Evolutionary conservation across 35 echinoderm and acorn worm genomes (phyloP), one percentile per base, ranked within the genome.

Genomic region (Ophioderma brevispina): DNA sequence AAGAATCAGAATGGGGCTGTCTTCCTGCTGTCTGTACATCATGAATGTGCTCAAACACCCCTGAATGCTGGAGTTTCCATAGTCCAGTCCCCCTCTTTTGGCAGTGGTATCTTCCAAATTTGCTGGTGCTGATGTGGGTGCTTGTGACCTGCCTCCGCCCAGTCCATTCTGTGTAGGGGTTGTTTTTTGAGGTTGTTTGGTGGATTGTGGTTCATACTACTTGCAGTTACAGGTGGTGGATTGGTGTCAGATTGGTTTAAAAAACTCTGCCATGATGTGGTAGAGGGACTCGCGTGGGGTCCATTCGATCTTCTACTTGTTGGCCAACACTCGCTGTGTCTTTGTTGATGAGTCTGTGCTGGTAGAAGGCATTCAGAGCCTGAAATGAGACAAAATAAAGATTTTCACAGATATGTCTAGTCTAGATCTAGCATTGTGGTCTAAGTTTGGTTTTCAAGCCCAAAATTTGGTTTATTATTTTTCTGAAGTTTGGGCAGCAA

Each of bases 1-100:
- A 98, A 86, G 88, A 94, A 21, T 89, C 88, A 33, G 88, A 90
- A 70, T 98, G 81, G 17, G 92, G 80, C 37, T 98, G 87, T 28
- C 75, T 92, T 42, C 92, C 91, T 23, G 85, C 87, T 75, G 82
- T 87, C 28, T 18, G 17, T 30, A 70, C 59, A 43, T 98, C 96
- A 37, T 84, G 89, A 40, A 98, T 98, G 70, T 98, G 96, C 46
- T 98, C 96, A 86, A 98, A 98, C 15, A 87, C 92, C 1, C 96
- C 96, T 10, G 92, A 92, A 52, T 87, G 31, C 87, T 92, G 13
- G 85, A 33, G 41, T 87, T 63, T 64, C 76, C 38, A 13, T 30
- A 28, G 14, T 59, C 31, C 21, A 10, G 14, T 32, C 63, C 38
- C 83, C 83, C 25, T 35, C 52, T 1, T 52, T 64, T 35, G 21